Evolutionary conservation across 1,140 invertebrate species (phyloP).

Genomic region (Lasaia peninsularis): DNA sequence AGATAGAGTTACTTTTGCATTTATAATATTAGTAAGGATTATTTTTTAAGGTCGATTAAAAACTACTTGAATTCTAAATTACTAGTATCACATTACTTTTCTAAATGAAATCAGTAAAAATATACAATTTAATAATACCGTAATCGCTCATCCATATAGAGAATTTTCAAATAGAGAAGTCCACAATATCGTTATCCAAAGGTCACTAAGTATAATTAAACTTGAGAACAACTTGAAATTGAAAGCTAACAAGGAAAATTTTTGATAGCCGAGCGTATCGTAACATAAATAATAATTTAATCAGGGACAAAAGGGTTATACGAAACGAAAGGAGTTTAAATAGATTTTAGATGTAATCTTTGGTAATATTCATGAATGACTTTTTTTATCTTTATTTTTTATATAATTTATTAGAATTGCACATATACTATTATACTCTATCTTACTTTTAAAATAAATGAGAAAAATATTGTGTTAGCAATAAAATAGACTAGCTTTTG

Average conservation of each 20-base stretch:
- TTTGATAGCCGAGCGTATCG: slow-evolving; percentile 5
- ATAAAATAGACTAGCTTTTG: too few species aligned
- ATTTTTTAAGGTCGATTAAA: too few species aligned
- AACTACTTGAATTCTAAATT: too few species aligned
- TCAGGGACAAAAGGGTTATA: slow-evolving; percentile 6
- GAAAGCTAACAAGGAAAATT: slow-evolving; percentile 11
- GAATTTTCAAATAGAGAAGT: not conserved
- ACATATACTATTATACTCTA: too few species aligned
- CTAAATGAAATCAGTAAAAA: too few species aligned
- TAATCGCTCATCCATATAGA: too few species aligned
- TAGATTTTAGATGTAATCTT: slow-evolving; percentile 11
- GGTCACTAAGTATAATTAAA: slow-evolving; percentile 8
- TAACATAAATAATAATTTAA: slow-evolving; percentile 13
- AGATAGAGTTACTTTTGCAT: too few species aligned
- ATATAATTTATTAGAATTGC: not conserved
- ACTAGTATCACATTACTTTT: too few species aligned
- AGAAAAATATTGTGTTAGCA: too few species aligned
- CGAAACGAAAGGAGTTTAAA: slow-evolving; percentile 3
- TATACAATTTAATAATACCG: too few species aligned
- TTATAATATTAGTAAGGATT: too few species aligned
- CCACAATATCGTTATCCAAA: slow-evolving; percentile 1
- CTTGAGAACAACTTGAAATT: slow-evolving; percentile 4
- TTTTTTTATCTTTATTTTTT: not conserved
- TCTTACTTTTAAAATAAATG: too few species aligned
- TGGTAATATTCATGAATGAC: not conserved